phyloP scores from a whole-genome alignment of 2,797 vertebrate species.

The Chromis chromis region DNA sequence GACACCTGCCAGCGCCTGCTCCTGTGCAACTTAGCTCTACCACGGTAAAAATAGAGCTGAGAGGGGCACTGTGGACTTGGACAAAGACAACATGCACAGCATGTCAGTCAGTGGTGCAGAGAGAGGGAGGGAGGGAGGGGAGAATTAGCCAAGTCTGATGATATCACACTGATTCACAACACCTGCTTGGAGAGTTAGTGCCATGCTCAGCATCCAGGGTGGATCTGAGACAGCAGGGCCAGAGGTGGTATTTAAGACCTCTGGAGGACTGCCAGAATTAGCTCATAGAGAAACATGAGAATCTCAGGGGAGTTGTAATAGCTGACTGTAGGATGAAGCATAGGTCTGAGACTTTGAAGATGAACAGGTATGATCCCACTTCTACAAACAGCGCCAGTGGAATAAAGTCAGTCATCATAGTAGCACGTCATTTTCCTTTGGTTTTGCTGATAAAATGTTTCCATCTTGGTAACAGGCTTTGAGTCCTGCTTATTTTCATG shows the following conservation, averaged over 20 bases:
- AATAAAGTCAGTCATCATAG: constrained; percentile 47
- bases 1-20: constrained; percentile 59
- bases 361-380: constrained; percentile 57
- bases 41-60: constrained; percentile 68
- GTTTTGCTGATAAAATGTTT: constrained; percentile 53
- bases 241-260: constrained; percentile 71
- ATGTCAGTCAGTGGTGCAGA: constrained; percentile 55
- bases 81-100: constrained; percentile 52
- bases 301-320: constrained; percentile 62
- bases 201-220: constrained; percentile 60
- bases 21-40: constrained; percentile 42
- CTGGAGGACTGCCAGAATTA: constrained; percentile 74
- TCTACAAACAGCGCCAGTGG: constrained; percentile 34
- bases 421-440: constrained; percentile 31
- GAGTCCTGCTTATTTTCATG: constrained; percentile 14
- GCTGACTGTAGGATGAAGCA: constrained; percentile 60
- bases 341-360: constrained; percentile 50
- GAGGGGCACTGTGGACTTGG: constrained; percentile 44
- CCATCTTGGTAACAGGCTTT: constrained; percentile 2
- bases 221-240: constrained; percentile 42
- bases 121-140: constrained; percentile 26
- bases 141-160: constrained; percentile 62
- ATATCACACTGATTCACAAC: constrained; percentile 71
- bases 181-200: constrained; percentile 72
- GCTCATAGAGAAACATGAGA: constrained; percentile 76